A percentile compares a stretch with the other conserved stretches of the same genome.
Evolutionary conservation across 2,888 invertebrate genomes (phyloP).

Genomic region (Agrotis exclamationis): DNA sequence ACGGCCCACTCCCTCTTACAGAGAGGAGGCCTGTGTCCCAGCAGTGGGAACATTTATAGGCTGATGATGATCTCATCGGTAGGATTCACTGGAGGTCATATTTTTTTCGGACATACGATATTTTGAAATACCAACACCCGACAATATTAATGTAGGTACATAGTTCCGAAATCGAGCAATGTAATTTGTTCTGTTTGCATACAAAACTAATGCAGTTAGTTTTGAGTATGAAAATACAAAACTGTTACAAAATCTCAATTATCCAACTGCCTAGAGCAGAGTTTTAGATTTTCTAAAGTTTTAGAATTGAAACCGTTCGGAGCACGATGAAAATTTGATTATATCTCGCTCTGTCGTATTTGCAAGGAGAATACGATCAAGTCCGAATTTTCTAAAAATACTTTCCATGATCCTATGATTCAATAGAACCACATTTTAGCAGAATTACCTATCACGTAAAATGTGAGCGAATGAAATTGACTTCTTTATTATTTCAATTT

Average conservation of each 20-base stretch:
- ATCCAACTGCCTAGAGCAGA: slow-evolving; percentile 22
- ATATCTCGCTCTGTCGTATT: slow-evolving; percentile 25
- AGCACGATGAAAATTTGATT: slow-evolving; percentile 29
- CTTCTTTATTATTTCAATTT: slow-evolving; percentile 55
- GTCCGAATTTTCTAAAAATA: slow-evolving; percentile 21
- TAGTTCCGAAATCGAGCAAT: background rate
- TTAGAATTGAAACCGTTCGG: slow-evolving; percentile 20
- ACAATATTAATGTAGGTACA: background rate
- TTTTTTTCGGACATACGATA: background rate
- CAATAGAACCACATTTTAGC: slow-evolving; percentile 43
- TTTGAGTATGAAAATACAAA: background rate
- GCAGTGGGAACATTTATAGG: too few relatives aligned
- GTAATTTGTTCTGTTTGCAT: background rate
- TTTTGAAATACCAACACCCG: background rate
- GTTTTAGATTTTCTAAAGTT: slow-evolving; percentile 27
- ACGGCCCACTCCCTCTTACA: too few relatives aligned
- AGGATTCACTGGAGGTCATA: too few relatives aligned
- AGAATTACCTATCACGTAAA: slow-evolving; percentile 44
- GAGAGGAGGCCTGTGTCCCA: too few relatives aligned
- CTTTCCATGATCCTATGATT: slow-evolving; percentile 30
- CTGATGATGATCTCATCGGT: background rate
- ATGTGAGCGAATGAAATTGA: slow-evolving; percentile 41
- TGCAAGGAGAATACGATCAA: slow-evolving; percentile 26
- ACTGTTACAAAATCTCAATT: background rate
- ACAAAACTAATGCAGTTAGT: background rate